These are phyloP conservation scores for Sebastes wilsoni DNA, from an alignment of 2,797 vertebrate species.

Conservation along the genomic window DNA sequence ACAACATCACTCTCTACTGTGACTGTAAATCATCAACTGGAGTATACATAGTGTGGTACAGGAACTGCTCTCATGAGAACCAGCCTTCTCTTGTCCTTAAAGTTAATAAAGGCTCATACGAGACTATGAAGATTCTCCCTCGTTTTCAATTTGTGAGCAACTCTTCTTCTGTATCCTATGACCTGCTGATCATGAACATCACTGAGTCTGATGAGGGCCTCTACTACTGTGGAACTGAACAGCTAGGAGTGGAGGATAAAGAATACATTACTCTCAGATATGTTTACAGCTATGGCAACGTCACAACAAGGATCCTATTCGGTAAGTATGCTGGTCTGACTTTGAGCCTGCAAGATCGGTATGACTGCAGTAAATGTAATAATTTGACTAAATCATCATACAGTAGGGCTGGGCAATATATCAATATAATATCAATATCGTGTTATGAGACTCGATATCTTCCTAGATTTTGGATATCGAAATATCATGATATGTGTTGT, in stretches of 20 bases:
- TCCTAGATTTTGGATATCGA: too few species aligned
- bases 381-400: background rate
- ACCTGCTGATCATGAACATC: constrained; percentile 56
- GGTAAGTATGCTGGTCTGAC: constrained; percentile 10
- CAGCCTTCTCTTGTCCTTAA: constrained; percentile 38
- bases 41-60: constrained; percentile 48
- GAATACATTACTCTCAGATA: fast-evolving
- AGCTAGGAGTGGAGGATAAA: fast-evolving
- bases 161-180: background rate
- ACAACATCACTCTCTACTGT: constrained; percentile 58
- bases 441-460: fast-evolving
- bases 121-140: background rate
- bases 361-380: background rate
- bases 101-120: too few species aligned
- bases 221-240: constrained; percentile 57
- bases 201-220: constrained; percentile 41
- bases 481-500: too few species aligned
- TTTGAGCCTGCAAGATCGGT: background rate
- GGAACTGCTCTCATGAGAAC: constrained; percentile 55
- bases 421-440: fast-evolving
- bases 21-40: constrained; percentile 19
- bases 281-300: background rate
- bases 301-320: constrained; percentile 5
- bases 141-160: constrained; percentile 30
- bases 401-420: too few species aligned